These are phyloP conservation scores for Dallia pectoralis DNA, from an alignment of 2,797 vertebrate species.

Conservation along the genomic window DNA sequence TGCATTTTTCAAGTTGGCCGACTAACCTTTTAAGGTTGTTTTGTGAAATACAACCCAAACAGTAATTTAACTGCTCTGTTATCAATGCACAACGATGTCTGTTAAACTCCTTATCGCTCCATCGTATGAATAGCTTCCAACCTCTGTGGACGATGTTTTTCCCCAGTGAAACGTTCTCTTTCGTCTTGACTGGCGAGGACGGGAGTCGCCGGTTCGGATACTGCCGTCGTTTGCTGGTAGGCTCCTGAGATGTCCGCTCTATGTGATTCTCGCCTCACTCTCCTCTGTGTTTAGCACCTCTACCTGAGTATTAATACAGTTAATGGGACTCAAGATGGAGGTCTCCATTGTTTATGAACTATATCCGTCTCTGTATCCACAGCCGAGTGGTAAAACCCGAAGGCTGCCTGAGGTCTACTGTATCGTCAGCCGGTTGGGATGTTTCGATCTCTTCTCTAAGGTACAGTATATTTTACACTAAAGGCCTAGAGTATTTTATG, in stretches of 20 bases:
- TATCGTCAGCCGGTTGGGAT: constrained; percentile 90
- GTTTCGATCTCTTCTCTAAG: constrained; percentile 94
- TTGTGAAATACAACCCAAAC: not conserved
- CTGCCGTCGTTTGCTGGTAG: constrained; percentile 93
- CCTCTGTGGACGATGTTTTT: not conserved
- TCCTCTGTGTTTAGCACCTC: not conserved
- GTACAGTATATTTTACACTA: constrained; percentile 56
- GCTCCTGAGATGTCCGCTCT: not conserved
- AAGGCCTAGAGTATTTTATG: not conserved
- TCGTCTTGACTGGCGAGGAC: constrained; percentile 97
- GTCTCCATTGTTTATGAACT: constrained; percentile 21
- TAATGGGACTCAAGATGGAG: not conserved
- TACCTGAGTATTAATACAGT: not conserved
- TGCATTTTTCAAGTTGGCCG: not conserved
- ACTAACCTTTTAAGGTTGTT: not conserved
- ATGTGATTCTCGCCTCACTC: not conserved
- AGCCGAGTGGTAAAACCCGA: constrained; percentile 75
- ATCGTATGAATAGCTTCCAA: constrained; percentile 23
- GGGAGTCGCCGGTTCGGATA: constrained; percentile 96
- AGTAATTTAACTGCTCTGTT: constrained; percentile 9
- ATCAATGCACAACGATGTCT: constrained; percentile 17
- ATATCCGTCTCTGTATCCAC: constrained; percentile 36
- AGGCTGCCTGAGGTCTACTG: constrained; percentile 85
- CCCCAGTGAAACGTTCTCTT: constrained; percentile 95
- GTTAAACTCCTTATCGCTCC: constrained; percentile 15